phyloP scores from a whole-genome alignment of 2,888 invertebrate genomes.

The Colostygia pectinataria region DNA sequence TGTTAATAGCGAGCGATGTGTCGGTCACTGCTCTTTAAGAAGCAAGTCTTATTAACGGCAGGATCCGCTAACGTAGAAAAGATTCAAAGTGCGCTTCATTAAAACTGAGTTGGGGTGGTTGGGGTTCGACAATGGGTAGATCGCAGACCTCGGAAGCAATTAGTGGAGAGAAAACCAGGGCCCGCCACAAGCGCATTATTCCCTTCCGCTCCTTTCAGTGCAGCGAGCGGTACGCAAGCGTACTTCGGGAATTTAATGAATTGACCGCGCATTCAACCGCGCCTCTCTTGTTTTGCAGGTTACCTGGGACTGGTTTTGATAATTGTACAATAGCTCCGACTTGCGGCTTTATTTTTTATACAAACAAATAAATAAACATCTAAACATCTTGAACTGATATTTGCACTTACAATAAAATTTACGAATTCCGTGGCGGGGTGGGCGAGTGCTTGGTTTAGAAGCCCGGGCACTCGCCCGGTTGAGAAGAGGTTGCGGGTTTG shows the following conservation, averaged over 20 bases:
- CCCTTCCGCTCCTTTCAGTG: constrained; percentile 27
- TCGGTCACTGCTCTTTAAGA: not conserved
- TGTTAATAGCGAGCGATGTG: too few species aligned
- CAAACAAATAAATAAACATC: too few species aligned
- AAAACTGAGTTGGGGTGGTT: constrained; percentile 59
- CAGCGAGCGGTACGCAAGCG: constrained; percentile 13
- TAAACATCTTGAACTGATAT: too few species aligned
- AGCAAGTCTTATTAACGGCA: constrained; percentile 20
- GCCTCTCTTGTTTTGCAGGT: constrained; percentile 5
- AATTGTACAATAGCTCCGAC: too few species aligned
- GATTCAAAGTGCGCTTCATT: constrained; percentile 74
- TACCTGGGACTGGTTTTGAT: constrained; percentile 8
- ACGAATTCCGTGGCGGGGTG: too few species aligned
- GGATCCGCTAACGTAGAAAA: constrained; percentile 56
- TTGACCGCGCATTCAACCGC: constrained; percentile 28
- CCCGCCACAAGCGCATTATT: constrained; percentile 36
- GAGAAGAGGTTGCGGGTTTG: too few species aligned
- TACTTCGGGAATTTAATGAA: constrained; percentile 24
- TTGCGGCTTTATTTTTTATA: too few species aligned
- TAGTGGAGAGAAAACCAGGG: constrained; percentile 45
- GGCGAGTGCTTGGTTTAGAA: too few species aligned
- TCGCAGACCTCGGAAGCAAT: constrained; percentile 66
- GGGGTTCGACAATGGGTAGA: constrained; percentile 62
- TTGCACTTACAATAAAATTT: too few species aligned
- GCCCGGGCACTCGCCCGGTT: too few species aligned